Evolutionary conservation across 1,140 invertebrate species (phyloP).

Genomic region (Oryctes rhinoceros): DNA sequence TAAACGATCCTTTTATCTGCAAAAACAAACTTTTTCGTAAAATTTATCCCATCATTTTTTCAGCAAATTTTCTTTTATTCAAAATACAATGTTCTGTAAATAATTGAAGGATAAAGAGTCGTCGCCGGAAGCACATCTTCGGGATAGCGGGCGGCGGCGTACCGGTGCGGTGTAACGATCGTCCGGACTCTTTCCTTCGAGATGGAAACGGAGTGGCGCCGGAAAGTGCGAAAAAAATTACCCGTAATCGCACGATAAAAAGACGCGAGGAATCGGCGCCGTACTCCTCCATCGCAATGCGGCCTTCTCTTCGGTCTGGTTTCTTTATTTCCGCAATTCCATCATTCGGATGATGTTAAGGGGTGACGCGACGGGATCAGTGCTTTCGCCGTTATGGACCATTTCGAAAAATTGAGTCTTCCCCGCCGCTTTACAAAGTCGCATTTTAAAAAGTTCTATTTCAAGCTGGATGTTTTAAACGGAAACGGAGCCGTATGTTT

Average conservation of each 20-base stretch:
- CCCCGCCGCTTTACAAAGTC: slow-evolving; percentile 5
- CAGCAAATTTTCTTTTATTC: slow-evolving; percentile 8
- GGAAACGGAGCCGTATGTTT: not conserved
- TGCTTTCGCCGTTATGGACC: slow-evolving; percentile 11
- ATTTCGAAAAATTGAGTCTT: slow-evolving; percentile 35
- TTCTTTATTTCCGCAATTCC: slow-evolving; percentile 37
- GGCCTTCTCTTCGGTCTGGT: not conserved
- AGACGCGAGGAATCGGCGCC: slow-evolving; percentile 20
- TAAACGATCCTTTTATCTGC: not conserved
- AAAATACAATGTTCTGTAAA: slow-evolving; percentile 31
- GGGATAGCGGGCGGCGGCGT: not conserved
- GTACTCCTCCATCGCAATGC: not conserved
- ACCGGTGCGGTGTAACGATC: not conserved
- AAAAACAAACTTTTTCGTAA: not conserved
- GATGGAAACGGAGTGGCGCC: not conserved
- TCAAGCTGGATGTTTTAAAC: not conserved
- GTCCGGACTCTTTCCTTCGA: not conserved
- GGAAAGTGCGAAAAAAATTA: slow-evolving; percentile 33
- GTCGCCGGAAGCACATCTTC: not conserved
- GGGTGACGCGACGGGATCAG: slow-evolving; percentile 12
- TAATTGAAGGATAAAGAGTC: slow-evolving; percentile 28
- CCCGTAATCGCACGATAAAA: slow-evolving; percentile 31
- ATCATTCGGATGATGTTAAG: slow-evolving; percentile 30
- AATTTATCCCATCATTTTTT: not conserved
- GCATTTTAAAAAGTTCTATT: not conserved